These are phyloP conservation scores for Catamblyrhynchus diadema DNA, from an alignment of 2,797 vertebrate species.

Conservation along the genomic window DNA sequence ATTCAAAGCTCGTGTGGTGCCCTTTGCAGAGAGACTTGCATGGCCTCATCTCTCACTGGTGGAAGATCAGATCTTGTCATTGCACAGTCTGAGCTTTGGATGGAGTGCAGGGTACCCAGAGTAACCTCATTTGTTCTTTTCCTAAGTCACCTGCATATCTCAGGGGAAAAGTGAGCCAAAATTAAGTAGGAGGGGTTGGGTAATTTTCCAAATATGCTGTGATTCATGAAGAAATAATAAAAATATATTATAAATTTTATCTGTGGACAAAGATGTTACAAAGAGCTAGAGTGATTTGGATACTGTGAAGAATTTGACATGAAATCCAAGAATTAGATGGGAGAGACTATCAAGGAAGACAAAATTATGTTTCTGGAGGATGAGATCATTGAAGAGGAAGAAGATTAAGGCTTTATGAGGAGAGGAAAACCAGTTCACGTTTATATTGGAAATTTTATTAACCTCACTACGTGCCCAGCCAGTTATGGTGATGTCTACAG, in stretches of 20 bases:
- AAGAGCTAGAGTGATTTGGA: background rate
- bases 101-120: background rate
- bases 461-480: background rate
- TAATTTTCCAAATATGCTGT: background rate
- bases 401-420: background rate
- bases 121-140: background rate
- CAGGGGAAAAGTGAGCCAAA: background rate
- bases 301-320: background rate
- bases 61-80: background rate
- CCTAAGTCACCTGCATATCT: background rate
- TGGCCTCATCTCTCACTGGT: background rate
- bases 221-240: background rate
- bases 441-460: background rate
- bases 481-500: rapidly evolving
- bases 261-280: background rate
- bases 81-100: background rate
- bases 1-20: rapidly evolving
- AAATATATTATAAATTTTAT: background rate
- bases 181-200: background rate
- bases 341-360: background rate
- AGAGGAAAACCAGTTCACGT: background rate
- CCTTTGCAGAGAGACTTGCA: background rate
- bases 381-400: background rate
- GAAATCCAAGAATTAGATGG: background rate
- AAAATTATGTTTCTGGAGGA: background rate